Evolutionary conservation across 2,797 vertebrate genomes (phyloP).

Genomic region (Rhabdophis nuchalis): DNA sequence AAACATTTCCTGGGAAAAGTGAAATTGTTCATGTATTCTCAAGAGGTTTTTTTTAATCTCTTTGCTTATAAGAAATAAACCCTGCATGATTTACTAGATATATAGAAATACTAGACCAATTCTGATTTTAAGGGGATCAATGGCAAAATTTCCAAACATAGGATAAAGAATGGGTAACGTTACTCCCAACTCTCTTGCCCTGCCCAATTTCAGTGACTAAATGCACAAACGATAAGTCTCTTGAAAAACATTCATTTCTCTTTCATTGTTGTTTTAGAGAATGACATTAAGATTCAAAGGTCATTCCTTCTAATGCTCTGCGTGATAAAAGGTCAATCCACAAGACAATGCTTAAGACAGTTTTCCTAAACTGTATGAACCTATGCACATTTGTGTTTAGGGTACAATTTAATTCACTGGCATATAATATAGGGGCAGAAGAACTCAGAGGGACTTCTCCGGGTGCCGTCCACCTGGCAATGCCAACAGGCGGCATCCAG

Average conservation of each 20-base stretch:
- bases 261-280: neutral
- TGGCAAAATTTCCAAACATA: neutral
- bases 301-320: neutral
- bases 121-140: neutral
- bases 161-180: neutral
- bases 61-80: neutral
- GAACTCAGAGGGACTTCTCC: no score
- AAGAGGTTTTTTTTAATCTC: neutral
- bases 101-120: neutral
- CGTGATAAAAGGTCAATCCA: neutral
- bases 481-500: no score
- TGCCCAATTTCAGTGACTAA: neutral
- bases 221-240: neutral
- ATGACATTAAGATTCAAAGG: neutral
- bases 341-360: neutral
- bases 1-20: neutral
- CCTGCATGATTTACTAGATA: neutral
- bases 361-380: neutral
- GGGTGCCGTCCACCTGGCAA: no score
- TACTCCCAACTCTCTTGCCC: neutral
- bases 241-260: neutral
- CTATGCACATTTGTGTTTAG: neutral
- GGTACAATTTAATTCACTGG: neutral
- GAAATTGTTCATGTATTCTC: neutral
- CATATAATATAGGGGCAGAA: neutral